Evolutionary conservation across 2,113 vertebrate species (phyloP), one percentile per base, ranked within the genome.

Genomic region (Oncorhynchus gorbuscha): DNA sequence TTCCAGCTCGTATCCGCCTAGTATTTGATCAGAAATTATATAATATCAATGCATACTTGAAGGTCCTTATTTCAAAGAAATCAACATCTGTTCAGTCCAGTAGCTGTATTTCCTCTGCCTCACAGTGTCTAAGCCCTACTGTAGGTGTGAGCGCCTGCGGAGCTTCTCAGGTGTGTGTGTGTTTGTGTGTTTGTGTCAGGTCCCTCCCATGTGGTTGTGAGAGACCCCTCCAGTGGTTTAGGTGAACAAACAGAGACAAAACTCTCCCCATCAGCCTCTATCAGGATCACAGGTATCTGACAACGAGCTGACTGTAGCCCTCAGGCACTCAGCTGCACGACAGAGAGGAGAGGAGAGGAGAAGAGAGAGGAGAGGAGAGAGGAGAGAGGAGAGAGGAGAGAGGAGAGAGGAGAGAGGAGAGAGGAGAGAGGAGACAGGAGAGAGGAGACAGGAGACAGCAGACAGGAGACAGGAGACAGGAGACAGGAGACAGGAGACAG

Each of bases 201-300:
- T 45, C 35, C 9, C 66, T 83, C 85, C 80, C 81, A 81, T 79
- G 84, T 79, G 83, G 16, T 48, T 75, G 30, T 26, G 80, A 61
- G 39, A 35, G 81, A 84, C 85, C 83, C 39, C 39, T 45, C 39
- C 32, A 76, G n/a, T 49, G 13, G 9, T 87, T 85, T 49, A 85
- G 88, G 81, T 88, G 81, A 89, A 89, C 89, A 89, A 89, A 90
- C 87, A 73, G 84, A 68, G 80, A 90, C 89, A 90, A 89, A 88
- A 81, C 88, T 83, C 64, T 48, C 71, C 51, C 80, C 83, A 73
- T 91, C 89, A 87, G 76, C 71, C 75, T 69, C 39, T 58, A 86
- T 91, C 88, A 89, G 79, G 83, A 61, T 91, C 88, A 91, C 14
- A 71, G 83, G 55, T 9, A 67, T 82, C 76, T 80, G 85, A 89